Evolutionary conservation across 1,140 invertebrate genomes (phyloP).

Genomic region (Maniola jurtina): DNA sequence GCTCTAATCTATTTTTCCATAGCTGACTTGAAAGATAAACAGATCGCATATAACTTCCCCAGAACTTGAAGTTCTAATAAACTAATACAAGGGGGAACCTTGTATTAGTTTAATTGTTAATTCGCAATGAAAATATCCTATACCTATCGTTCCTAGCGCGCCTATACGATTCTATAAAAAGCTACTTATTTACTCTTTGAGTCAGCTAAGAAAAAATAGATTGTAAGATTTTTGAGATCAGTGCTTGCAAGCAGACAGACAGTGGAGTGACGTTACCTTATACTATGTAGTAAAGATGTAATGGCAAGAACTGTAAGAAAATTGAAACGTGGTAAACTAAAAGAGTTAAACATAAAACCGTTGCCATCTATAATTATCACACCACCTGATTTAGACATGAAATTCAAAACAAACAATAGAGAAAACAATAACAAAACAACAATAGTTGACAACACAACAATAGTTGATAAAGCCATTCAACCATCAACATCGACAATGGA

Average conservation of each 20-base stretch:
- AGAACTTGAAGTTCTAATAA: no score
- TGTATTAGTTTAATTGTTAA: no score
- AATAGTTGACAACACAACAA: slow-evolving; percentile 30
- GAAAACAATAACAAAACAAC: slow-evolving; percentile 22
- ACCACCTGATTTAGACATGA: slow-evolving; percentile 58
- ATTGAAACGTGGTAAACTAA: slow-evolving; percentile 67
- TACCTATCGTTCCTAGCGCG: no score
- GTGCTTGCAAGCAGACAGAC: slow-evolving; percentile 7
- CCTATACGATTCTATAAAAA: no score
- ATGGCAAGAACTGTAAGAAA: slow-evolving; percentile 76
- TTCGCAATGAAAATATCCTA: no score
- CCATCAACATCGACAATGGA: slow-evolving; percentile 42
- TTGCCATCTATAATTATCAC: slow-evolving; percentile 63
- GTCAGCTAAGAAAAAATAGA: no score
- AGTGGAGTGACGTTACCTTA: not conserved
- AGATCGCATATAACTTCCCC: no score
- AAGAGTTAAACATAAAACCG: slow-evolving; percentile 45
- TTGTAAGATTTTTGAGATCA: no score
- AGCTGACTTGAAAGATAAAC: no score
- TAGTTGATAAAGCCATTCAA: slow-evolving; percentile 36
- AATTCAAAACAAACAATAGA: slow-evolving; percentile 46
- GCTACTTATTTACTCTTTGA: no score
- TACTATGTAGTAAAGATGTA: slow-evolving; percentile 60
- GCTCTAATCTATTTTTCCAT: no score
- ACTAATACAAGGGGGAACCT: no score